Conservation (phyloP, 1,140 invertebrate genomes). For the Plectus sambesii region DNA sequence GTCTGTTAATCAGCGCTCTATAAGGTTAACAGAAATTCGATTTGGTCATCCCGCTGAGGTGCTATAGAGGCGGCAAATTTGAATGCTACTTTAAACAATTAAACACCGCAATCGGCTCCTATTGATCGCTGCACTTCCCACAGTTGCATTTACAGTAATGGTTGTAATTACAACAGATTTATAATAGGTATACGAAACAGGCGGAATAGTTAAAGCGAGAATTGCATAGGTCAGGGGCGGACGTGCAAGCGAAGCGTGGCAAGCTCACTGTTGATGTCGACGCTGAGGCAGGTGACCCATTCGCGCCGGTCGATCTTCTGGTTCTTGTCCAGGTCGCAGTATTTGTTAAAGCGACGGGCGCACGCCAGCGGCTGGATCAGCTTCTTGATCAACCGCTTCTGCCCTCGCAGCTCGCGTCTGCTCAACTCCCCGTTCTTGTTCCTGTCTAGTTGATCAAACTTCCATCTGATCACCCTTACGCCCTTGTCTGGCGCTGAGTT, state of each 20-base stretch:
- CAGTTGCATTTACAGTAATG: too few species aligned
- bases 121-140: too few species aligned
- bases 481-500: conserved; percentile 18
- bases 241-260: background rate
- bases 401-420: conserved; percentile 64
- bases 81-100: too few species aligned
- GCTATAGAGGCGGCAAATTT: too few species aligned
- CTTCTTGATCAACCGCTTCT: conserved; percentile 67
- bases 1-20: too few species aligned
- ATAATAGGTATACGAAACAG: too few species aligned
- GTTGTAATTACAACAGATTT: too few species aligned
- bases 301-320: conserved; percentile 61
- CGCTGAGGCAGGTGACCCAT: conserved; percentile 68
- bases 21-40: too few species aligned
- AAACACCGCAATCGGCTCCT: too few species aligned
- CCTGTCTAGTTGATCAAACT: conserved; percentile 66
- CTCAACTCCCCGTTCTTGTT: conserved; percentile 64
- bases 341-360: conserved; percentile 69
- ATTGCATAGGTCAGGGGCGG: too few species aligned
- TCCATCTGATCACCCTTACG: conserved; percentile 60
- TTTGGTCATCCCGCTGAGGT: too few species aligned
- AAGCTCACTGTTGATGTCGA: conserved; percentile 55
- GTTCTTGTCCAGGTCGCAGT: conserved; percentile 70
- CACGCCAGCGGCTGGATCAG: conserved; percentile 73
- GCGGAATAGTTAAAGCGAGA: too few species aligned